Evolutionary conservation across 2,888 invertebrate genomes (phyloP).

Genomic region (Drosophila tripunctata): DNA sequence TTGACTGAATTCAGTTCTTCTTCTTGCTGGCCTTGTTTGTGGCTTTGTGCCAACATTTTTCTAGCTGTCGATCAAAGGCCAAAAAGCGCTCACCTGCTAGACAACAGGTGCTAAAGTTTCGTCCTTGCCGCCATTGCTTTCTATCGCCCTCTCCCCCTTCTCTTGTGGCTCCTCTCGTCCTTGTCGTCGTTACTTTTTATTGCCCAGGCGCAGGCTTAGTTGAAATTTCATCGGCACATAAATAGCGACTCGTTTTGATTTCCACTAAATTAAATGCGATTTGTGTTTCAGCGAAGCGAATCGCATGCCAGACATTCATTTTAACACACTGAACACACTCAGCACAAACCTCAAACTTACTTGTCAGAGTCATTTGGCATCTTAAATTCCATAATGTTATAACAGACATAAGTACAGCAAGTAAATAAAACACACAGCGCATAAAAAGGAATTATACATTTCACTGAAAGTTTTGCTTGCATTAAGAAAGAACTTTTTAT

Average conservation of each 20-base stretch:
- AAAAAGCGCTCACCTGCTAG: slow-evolving; percentile 26
- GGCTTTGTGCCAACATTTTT: slow-evolving; percentile 40
- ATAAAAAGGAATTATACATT: no score
- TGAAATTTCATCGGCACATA: slow-evolving; percentile 61
- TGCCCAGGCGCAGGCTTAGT: slow-evolving; percentile 46
- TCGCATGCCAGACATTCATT: slow-evolving; percentile 11
- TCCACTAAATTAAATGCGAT: slow-evolving; percentile 78
- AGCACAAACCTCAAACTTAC: background rate
- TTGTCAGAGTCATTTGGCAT: background rate
- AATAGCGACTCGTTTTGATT: slow-evolving; percentile 58
- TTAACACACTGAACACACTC: background rate
- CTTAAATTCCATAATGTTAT: no score
- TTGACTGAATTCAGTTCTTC: background rate
- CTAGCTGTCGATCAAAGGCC: slow-evolving; percentile 46
- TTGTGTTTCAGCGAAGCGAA: slow-evolving; percentile 37
- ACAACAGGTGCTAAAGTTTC: slow-evolving; percentile 63
- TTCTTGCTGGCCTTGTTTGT: slow-evolving; percentile 34
- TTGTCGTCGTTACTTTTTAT: slow-evolving; percentile 49
- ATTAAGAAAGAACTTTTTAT: background rate
- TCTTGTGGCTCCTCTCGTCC: background rate
- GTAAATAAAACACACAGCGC: background rate
- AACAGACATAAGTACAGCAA: background rate
- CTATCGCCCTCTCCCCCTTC: background rate
- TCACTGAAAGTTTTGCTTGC: background rate
- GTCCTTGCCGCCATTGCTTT: background rate